phyloP scores from a whole-genome alignment of 1,140 invertebrate species.

The Eriosoma lanigerum region DNA sequence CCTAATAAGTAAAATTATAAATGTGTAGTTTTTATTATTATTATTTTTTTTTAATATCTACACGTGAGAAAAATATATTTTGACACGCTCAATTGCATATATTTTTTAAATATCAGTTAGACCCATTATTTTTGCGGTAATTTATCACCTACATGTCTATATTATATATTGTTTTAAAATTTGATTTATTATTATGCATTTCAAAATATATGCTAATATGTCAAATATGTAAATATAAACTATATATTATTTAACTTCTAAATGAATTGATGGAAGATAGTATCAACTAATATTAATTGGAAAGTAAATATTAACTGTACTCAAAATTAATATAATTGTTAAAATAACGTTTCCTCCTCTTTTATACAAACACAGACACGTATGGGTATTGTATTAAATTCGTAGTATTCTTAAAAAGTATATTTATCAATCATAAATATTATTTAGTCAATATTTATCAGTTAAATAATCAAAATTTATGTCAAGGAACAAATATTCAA shows the following conservation, averaged over 20 bases:
- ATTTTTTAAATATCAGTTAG: no score
- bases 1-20: no score
- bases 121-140: no score
- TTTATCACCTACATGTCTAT: no score
- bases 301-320: constrained; percentile 20
- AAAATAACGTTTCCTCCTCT: not conserved
- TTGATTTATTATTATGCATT: constrained; percentile 9
- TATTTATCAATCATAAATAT: constrained; percentile 18
- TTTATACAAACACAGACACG: not conserved
- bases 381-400: not conserved
- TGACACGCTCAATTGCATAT: no score
- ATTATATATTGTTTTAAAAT: not conserved
- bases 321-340: constrained; percentile 20
- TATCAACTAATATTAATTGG: constrained; percentile 7
- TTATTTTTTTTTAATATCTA: no score
- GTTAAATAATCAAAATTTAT: not conserved
- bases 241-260: constrained; percentile 1
- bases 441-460: not conserved
- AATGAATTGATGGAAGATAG: not conserved
- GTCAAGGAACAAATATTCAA: no score
- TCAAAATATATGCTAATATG: not conserved
- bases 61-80: no score
- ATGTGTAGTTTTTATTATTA: no score
- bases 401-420: not conserved
- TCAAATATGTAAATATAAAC: constrained; percentile 21